Evolutionary conservation across 2,888 invertebrate species (phyloP).

Genomic region (Cistogaster globosa): DNA sequence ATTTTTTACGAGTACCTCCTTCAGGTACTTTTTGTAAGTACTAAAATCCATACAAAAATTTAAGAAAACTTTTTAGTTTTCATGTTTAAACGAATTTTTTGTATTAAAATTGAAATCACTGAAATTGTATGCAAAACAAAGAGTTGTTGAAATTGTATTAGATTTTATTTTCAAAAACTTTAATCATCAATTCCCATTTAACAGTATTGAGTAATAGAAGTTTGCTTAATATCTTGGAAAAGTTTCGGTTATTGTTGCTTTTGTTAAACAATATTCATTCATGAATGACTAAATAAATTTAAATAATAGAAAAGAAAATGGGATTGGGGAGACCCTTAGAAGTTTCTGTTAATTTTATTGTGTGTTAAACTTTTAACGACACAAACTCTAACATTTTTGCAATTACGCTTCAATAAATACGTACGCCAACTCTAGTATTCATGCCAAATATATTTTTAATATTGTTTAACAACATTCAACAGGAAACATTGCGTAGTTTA

Average conservation of each 20-base stretch:
- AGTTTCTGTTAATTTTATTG: slow-evolving; percentile 69
- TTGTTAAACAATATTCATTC: slow-evolving; percentile 22
- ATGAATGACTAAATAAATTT: slow-evolving; percentile 40
- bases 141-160: neutral
- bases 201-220: neutral
- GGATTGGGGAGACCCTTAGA: slow-evolving; percentile 1
- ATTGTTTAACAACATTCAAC: slow-evolving; percentile 33
- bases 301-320: slow-evolving; percentile 1
- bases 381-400: slow-evolving; percentile 20
- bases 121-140: neutral
- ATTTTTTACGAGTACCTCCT: too few species aligned
- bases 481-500: slow-evolving; percentile 52
- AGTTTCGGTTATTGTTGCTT: slow-evolving; percentile 27
- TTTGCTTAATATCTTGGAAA: slow-evolving; percentile 27
- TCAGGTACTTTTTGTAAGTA: too few species aligned
- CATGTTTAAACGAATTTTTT: neutral
- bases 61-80: too few species aligned
- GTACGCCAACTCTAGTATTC: neutral
- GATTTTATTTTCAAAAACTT: neutral
- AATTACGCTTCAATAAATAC: slow-evolving; percentile 14
- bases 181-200: neutral
- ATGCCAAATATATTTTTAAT: slow-evolving; percentile 3
- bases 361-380: slow-evolving; percentile 51
- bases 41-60: too few species aligned
- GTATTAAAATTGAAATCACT: neutral